These are phyloP conservation scores for Actinostola sp. DNA, from an alignment of 92 coral and sea anemone genomes.

Conservation along the genomic window DNA sequence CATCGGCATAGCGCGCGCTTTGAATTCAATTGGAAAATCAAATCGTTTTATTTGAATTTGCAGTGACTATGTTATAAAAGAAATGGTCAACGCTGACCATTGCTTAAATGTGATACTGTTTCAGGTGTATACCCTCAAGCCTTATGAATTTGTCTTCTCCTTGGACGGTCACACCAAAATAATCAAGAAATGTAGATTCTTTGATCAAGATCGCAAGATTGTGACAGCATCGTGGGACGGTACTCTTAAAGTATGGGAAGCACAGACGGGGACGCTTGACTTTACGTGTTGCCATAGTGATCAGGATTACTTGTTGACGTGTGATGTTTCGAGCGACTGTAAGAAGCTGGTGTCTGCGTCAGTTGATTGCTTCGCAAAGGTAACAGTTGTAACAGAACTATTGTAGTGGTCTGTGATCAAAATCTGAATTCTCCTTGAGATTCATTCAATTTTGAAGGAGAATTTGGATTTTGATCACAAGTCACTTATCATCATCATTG, in stretches of 20 bases:
- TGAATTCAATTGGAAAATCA: no score
- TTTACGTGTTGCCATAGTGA: conserved; percentile 82
- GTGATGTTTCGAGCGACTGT: conserved; percentile 87
- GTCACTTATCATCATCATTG: no score
- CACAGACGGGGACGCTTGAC: conserved; percentile 61
- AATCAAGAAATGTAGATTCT: conserved; percentile 74
- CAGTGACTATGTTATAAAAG: no score
- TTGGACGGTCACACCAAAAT: conserved; percentile 75
- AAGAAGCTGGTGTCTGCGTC: conserved; percentile 81
- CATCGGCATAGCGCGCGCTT: no score
- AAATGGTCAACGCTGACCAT: no score
- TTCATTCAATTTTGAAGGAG: no score
- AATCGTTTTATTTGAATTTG: no score
- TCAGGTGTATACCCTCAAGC: conserved; percentile 42
- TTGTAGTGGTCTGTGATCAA: background rate
- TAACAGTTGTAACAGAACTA: conserved; percentile 1
- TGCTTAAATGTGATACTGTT: no score
- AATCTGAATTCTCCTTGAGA: no score
- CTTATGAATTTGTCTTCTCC: conserved; percentile 33
- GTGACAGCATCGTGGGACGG: conserved; percentile 90
- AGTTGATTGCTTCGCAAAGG: conserved; percentile 88
- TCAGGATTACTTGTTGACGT: conserved; percentile 73
- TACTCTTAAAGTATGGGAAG: conserved; percentile 87
- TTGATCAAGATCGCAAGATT: conserved; percentile 54
- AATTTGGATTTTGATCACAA: no score